These are phyloP conservation scores for Thera obeliscata DNA, from an alignment of 2,888 invertebrate species.

Conservation along the genomic window DNA sequence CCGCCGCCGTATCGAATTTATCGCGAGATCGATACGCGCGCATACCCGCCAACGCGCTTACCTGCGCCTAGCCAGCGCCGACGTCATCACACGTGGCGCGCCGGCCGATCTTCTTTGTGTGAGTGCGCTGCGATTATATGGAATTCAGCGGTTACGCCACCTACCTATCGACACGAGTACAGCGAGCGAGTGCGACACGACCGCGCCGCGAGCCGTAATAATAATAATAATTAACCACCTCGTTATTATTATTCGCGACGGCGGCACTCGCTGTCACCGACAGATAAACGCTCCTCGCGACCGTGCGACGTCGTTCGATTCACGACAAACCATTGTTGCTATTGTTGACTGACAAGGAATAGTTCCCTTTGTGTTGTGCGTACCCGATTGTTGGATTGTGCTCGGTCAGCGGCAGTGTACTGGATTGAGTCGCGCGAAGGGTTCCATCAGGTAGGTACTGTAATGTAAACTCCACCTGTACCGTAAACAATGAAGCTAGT, in stretches of 20 bases:
- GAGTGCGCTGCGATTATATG: conserved; percentile 65
- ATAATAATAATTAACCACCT: conserved; percentile 75
- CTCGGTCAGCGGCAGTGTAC: conserved; percentile 52
- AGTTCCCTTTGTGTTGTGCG: conserved; percentile 57
- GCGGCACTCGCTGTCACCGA: conserved; percentile 62
- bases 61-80: conserved; percentile 60
- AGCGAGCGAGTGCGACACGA: conserved; percentile 53
- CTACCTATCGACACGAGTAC: conserved; percentile 52
- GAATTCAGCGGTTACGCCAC: conserved; percentile 78
- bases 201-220: conserved; percentile 61
- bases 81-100: conserved; percentile 76
- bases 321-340: conserved; percentile 51
- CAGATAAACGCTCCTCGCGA: conserved; percentile 65
- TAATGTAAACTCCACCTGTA: conserved; percentile 58
- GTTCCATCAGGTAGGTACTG: conserved; percentile 64
- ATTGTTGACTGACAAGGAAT: conserved; percentile 58
- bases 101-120: conserved; percentile 52
- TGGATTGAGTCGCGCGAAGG: conserved; percentile 50
- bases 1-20: conserved; percentile 70
- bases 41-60: conserved; percentile 60
- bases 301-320: conserved; percentile 55
- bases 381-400: conserved; percentile 56
- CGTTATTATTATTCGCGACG: conserved; percentile 71
- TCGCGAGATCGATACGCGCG: conserved; percentile 75
- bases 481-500: conserved; percentile 61